Evolutionary conservation across 2,888 invertebrate species (phyloP).

Genomic region (Automeris io): DNA sequence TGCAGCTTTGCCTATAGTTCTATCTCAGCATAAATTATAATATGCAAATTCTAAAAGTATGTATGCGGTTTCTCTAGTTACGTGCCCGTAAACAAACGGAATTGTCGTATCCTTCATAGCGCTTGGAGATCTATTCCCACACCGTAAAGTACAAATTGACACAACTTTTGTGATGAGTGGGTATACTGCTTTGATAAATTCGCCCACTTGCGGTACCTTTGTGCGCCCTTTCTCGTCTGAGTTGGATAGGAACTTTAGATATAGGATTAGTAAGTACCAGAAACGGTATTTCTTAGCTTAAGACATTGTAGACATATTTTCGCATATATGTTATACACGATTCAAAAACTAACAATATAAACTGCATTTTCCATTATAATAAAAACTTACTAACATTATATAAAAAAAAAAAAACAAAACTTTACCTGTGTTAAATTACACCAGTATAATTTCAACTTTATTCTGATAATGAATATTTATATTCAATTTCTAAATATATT

Average conservation of each 20-base stretch:
- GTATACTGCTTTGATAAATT: slow-evolving; percentile 2
- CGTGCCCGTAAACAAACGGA: slow-evolving; percentile 30
- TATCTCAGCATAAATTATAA: slow-evolving; percentile 8
- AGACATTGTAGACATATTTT: too few relatives aligned
- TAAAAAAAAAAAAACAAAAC: too few relatives aligned
- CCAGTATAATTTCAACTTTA: too few relatives aligned
- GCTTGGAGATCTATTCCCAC: not conserved
- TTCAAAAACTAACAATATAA: too few relatives aligned
- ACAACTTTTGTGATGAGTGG: not conserved
- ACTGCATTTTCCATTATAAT: too few relatives aligned
- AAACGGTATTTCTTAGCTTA: too few relatives aligned
- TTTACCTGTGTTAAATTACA: too few relatives aligned
- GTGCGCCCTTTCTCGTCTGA: not conserved
- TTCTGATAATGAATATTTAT: too few relatives aligned
- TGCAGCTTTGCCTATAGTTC: slow-evolving; percentile 4
- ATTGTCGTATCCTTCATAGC: not conserved
- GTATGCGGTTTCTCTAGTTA: slow-evolving; percentile 35
- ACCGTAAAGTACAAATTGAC: not conserved
- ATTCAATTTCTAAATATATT: too few relatives aligned
- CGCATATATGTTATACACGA: too few relatives aligned
- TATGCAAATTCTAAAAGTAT: slow-evolving; percentile 31
- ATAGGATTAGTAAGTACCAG: slow-evolving; percentile 1
- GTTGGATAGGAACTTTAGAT: slow-evolving; percentile 1
- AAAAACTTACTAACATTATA: too few relatives aligned
- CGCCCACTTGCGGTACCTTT: slow-evolving; percentile 1